Base-by-base conservation (phyloP, 2,113 vertebrate species). In the Aptenodytes patagonicus region DNA sequence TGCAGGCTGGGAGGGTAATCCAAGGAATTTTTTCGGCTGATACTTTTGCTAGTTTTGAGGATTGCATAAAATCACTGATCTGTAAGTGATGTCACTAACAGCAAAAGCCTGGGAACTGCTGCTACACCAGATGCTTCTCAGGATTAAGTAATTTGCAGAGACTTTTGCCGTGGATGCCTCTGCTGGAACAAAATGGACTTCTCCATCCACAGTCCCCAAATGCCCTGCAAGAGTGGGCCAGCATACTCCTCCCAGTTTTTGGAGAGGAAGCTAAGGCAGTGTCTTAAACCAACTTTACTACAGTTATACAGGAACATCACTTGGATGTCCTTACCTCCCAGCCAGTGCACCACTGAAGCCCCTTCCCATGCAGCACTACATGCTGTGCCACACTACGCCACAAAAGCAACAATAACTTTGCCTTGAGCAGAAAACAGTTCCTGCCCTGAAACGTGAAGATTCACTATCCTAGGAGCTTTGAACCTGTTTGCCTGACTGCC, bases 111-210 rank as follows among this genome's bases (percentile, higher is more conserved):
- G 70, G 58, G 66, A 85, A 66, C 75, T 93, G 62, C 87, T 90
- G 87, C 87, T 83, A 38, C 32, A 92, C 66, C 90, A 96, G 85
- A 83, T 93, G 92, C 62, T 96, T 69, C 82, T 62, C 71, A 88
- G 62, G 85, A 95, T 96, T 96, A 97, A 90, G 61, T 76, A 24
- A 83, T 80, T 93, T 83, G 66, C 87, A 65, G 70, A 92, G 60
- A 91, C 9, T 51, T 88, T 52, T 70, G 46, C 90, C 69, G 42
- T 18, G 66, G 93, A 93, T 92, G 64, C 51, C 44, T 61, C 82
- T 68, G 20, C 70, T 51, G 75, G 49, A 96, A 88, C 18, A 84
- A 96, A 94, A 79, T 3, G 3, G 51, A 64, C 32, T 83, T 94
- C 32, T 42, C 72, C 19, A 94, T 87, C 47, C 70, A 77, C 25